These are phyloP conservation scores for Camelus dromedarius DNA, from an alignment of 2,113 vertebrate genomes.

Conservation along the genomic window DNA sequence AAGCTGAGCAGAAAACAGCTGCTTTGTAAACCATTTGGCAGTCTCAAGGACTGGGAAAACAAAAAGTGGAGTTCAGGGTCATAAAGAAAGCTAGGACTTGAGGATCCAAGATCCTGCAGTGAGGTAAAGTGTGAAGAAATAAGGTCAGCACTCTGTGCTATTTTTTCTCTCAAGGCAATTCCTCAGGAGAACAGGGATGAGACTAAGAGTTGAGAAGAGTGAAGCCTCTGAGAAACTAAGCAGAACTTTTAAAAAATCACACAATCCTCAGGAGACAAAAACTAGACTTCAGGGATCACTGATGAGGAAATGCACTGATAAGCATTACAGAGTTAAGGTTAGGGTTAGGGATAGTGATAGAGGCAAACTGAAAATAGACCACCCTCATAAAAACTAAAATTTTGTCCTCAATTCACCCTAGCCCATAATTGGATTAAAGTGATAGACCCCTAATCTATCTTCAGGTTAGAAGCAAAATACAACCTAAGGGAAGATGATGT, in stretches of 20 bases:
- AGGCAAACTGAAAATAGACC: neutral
- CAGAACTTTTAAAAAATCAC: neutral
- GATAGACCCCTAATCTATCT: neutral
- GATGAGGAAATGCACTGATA: neutral
- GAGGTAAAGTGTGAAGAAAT: neutral
- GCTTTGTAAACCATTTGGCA: neutral
- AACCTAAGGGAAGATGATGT: neutral
- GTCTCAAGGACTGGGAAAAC: neutral
- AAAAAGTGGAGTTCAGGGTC: slow-evolving; percentile 18
- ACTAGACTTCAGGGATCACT: neutral
- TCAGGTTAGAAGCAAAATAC: slow-evolving; percentile 13
- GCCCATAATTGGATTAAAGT: neutral
- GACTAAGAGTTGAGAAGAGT: neutral
- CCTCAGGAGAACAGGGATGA: neutral
- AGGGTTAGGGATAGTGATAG: neutral
- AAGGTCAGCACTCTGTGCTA: neutral
- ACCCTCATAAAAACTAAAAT: neutral
- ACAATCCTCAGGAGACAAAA: neutral
- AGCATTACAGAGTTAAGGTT: neutral
- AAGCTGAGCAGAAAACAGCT: slow-evolving; percentile 35
- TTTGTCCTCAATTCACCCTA: neutral
- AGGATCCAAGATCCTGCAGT: neutral
- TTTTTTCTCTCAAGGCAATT: neutral
- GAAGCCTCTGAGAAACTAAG: neutral
- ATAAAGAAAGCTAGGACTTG: neutral